Percentiles rank a stretch among this genome's conserved stretches.
Conservation (phyloP, 2,113 vertebrate species). For the Aspidoscelis tigris region DNA sequence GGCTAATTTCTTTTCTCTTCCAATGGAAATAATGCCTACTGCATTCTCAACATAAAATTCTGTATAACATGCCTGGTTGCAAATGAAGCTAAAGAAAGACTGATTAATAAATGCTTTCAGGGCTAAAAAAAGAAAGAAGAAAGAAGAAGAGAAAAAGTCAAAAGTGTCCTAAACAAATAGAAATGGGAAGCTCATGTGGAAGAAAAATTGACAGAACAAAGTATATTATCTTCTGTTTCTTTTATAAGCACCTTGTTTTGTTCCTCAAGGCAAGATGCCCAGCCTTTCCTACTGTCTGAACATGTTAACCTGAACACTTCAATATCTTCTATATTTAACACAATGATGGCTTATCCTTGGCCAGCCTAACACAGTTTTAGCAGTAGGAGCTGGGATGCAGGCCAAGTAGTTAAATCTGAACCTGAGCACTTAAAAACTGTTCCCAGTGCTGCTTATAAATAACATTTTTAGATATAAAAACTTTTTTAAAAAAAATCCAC, state of each 20-base stretch:
- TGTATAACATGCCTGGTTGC: not conserved
- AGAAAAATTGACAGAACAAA: constrained; percentile 42
- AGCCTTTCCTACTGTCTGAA: constrained; percentile 53
- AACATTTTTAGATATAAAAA: constrained; percentile 48
- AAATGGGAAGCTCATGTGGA: constrained; percentile 46
- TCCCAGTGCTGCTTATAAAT: constrained; percentile 54
- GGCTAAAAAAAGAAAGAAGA: not conserved
- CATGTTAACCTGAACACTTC: constrained; percentile 32
- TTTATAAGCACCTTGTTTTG: constrained; percentile 43
- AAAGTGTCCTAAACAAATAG: constrained; percentile 31
- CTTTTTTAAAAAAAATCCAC: constrained; percentile 39
- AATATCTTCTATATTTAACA: constrained; percentile 36
- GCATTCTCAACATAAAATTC: constrained; percentile 15
- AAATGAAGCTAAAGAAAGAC: constrained; percentile 7
- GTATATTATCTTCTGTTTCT: constrained; percentile 53
- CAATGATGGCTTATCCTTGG: constrained; percentile 32
- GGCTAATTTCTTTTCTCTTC: not conserved
- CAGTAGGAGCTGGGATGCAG: constrained; percentile 47
- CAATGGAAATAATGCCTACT: not conserved
- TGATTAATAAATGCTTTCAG: constrained; percentile 31
- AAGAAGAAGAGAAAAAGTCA: not conserved
- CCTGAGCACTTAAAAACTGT: constrained; percentile 50
- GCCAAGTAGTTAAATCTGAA: constrained; percentile 65
- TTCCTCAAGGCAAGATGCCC: constrained; percentile 43
- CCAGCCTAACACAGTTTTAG: constrained; percentile 44